A percentile compares a stretch with the other conserved stretches of the same genome.
phyloP scores from a whole-genome alignment of 2,797 vertebrate species.

The Sternotherus odoratus region DNA sequence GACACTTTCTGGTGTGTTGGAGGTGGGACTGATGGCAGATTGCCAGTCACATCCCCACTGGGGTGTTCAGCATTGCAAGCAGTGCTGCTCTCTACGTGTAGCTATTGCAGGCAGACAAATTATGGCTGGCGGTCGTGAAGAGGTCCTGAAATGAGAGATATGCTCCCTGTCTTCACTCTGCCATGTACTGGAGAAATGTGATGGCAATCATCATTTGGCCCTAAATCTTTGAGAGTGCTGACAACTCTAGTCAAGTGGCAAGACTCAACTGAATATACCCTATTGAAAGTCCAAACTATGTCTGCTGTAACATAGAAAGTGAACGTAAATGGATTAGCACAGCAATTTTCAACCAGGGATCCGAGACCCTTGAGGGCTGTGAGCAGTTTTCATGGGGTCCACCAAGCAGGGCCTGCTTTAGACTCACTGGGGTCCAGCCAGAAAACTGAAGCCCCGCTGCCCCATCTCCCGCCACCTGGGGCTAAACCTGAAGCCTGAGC shows the following conservation, averaged over 20 bases:
- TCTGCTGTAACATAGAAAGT: constrained; percentile 34
- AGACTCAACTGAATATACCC: background rate
- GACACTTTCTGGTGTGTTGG: constrained; percentile 46
- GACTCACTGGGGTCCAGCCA: too few relatives aligned
- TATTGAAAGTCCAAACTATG: constrained; percentile 51
- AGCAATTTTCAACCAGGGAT: too few relatives aligned
- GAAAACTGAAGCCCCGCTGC: too few relatives aligned
- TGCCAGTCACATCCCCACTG: background rate
- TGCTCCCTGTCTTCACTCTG: background rate
- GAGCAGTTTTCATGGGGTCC: too few relatives aligned
- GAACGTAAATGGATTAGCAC: background rate
- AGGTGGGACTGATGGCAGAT: constrained; percentile 36
- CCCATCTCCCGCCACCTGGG: too few relatives aligned
- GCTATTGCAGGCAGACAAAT: background rate
- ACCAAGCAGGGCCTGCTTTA: too few relatives aligned
- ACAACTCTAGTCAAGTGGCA: background rate
- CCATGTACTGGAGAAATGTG: background rate
- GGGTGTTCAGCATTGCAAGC: constrained; percentile 34
- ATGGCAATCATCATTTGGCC: background rate
- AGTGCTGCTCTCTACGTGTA: background rate
- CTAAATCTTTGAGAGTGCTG: background rate
- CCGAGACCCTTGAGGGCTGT: too few relatives aligned
- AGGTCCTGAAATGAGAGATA: background rate
- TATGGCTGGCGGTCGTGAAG: background rate
- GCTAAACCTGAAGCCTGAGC: too few relatives aligned